phyloP scores from a whole-genome alignment of 2,797 vertebrate species.

The Chelmon rostratus region DNA sequence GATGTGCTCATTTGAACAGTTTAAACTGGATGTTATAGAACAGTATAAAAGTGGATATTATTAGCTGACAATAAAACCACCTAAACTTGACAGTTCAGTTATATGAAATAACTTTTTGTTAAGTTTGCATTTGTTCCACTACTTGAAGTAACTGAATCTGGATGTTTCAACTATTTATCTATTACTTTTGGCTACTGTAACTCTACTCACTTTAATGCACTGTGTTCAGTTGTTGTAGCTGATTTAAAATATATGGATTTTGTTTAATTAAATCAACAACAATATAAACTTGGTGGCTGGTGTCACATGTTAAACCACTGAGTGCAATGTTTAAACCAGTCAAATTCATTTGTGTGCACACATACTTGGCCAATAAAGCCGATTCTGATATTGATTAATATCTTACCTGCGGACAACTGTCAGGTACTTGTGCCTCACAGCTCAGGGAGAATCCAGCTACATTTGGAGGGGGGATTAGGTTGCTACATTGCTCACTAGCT shows the following conservation, averaged over 20 bases:
- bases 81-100: background rate
- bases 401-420: constrained; percentile 44
- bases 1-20: background rate
- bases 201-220: background rate
- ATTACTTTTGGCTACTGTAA: background rate
- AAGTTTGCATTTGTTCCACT: background rate
- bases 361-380: too few species aligned
- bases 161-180: background rate
- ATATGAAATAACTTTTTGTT: too few species aligned
- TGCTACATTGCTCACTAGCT: background rate
- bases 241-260: background rate
- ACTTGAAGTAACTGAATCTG: background rate
- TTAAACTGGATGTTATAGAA: background rate
- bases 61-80: too few species aligned
- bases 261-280: background rate
- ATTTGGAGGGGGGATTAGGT: background rate
- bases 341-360: too few species aligned
- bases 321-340: too few species aligned
- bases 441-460: background rate
- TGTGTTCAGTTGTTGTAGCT: background rate
- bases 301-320: background rate
- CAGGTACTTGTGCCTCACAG: constrained; percentile 4
- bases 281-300: background rate
- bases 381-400: background rate
- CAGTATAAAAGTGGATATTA: too few species aligned